Evolutionary conservation across 2,888 invertebrate species (phyloP).

Genomic region (Drosophila birchii): DNA sequence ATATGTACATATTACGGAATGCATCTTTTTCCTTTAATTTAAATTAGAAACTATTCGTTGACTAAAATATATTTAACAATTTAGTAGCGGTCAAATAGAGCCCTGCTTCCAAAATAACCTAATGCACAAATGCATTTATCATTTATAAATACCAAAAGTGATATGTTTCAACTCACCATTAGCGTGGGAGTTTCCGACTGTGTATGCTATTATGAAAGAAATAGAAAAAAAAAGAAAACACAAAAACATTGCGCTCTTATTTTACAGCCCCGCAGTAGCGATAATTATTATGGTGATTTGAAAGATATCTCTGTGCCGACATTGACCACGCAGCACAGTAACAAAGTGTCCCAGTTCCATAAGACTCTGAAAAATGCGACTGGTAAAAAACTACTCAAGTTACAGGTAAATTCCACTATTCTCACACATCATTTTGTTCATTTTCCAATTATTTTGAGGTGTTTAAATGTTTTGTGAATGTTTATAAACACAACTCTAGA

Average conservation of each 20-base stretch:
- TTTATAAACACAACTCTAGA: background rate
- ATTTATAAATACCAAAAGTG: conserved; percentile 48
- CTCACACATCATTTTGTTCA: background rate
- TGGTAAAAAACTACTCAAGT: conserved; percentile 92
- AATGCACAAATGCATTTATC: background rate
- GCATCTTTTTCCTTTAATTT: background rate
- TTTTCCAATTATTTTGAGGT: background rate
- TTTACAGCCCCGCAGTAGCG: conserved; percentile 87
- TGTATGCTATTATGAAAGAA: conserved; percentile 12
- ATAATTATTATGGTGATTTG: conserved; percentile 92
- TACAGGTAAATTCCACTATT: conserved; percentile 89
- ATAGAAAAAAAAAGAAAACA: conserved; percentile 16
- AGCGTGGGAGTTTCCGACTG: conserved; percentile 33
- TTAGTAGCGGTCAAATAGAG: background rate
- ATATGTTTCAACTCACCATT: conserved; percentile 83
- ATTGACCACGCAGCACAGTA: conserved; percentile 93
- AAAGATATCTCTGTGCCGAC: conserved; percentile 96
- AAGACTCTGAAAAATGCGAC: conserved; percentile 95
- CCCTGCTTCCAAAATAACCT: background rate
- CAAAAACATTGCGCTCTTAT: conserved; percentile 63
- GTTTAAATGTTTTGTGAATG: background rate
- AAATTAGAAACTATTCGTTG: background rate
- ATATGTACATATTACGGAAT: background rate
- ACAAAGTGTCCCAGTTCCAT: conserved; percentile 97
- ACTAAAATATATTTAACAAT: background rate